Evolutionary conservation across 1,140 invertebrate genomes (phyloP).

Genomic region (Aphidius ervi): DNA sequence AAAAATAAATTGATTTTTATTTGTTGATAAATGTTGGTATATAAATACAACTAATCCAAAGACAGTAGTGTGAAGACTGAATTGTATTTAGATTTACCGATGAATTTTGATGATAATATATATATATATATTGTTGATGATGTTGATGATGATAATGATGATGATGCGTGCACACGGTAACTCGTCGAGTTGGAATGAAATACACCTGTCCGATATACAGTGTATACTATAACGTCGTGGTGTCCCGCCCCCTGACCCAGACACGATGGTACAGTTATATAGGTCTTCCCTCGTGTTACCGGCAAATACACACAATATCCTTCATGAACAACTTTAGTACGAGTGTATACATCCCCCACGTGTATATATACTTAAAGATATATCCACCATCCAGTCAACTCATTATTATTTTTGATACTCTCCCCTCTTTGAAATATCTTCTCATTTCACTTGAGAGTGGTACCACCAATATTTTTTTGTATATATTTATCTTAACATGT

Average conservation of each 20-base stretch:
- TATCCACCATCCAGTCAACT: no score
- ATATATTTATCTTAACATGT: no score
- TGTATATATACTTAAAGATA: no score
- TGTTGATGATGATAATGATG: slow-evolving; percentile 11
- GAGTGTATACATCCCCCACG: not conserved
- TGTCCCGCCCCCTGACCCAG: slow-evolving; percentile 59
- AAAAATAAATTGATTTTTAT: no score
- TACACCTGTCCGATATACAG: slow-evolving; percentile 57
- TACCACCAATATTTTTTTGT: no score
- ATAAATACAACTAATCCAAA: no score
- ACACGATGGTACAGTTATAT: slow-evolving; percentile 58
- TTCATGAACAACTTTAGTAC: not conserved
- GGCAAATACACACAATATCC: slow-evolving; percentile 12
- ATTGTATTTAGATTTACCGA: no score
- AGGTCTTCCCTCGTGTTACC: slow-evolving; percentile 36
- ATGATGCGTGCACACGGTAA: slow-evolving; percentile 44
- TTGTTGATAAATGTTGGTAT: no score
- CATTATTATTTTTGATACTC: no score
- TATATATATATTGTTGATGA: slow-evolving; percentile 17
- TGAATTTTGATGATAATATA: slow-evolving; percentile 13
- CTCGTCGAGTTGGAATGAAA: slow-evolving; percentile 53
- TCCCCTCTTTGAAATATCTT: no score
- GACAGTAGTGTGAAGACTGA: no score
- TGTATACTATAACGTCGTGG: slow-evolving; percentile 50
- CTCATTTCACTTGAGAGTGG: no score